phyloP scores from a whole-genome alignment of 2,113 vertebrate species.

The Lepus americanus region DNA sequence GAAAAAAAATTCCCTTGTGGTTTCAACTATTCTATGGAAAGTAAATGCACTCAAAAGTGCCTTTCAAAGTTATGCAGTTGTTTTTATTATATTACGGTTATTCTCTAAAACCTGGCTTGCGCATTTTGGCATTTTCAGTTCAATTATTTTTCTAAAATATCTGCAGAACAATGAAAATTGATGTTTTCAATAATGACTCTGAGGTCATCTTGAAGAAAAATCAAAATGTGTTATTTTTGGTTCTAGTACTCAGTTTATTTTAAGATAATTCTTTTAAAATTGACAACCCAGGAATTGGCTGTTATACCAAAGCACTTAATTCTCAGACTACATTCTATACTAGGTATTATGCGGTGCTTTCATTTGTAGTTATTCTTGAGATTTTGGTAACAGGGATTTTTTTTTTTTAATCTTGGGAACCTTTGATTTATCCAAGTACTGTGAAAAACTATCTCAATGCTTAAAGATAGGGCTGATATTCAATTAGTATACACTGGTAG shows the following conservation, averaged over 20 bases:
- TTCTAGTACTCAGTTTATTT: conserved; percentile 40
- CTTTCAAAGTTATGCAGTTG: neutral
- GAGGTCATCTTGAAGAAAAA: conserved; percentile 41
- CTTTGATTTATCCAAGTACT: neutral
- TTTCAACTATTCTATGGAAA: conserved; percentile 37
- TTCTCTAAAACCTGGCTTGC: neutral
- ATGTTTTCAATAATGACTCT: conserved; percentile 3
- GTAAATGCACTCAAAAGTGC: conserved; percentile 25
- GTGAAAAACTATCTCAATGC: neutral
- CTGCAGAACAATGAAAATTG: conserved; percentile 3
- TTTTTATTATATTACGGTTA: conserved; percentile 39
- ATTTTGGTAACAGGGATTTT: neutral
- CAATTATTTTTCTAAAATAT: conserved; percentile 35
- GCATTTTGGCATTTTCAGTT: neutral
- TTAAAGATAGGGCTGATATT: neutral
- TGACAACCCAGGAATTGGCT: neutral
- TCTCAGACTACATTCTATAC: neutral
- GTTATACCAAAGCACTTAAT: neutral
- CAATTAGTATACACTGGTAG: neutral
- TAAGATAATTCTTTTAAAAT: conserved; percentile 55
- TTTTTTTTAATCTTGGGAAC: conserved; percentile 16
- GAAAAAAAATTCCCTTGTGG: neutral
- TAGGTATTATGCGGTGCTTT: neutral
- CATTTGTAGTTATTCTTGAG: conserved; percentile 52
- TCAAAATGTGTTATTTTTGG: neutral